Conservation (phyloP, 2,888 invertebrate genomes). For the Scaeva pyrastri region DNA sequence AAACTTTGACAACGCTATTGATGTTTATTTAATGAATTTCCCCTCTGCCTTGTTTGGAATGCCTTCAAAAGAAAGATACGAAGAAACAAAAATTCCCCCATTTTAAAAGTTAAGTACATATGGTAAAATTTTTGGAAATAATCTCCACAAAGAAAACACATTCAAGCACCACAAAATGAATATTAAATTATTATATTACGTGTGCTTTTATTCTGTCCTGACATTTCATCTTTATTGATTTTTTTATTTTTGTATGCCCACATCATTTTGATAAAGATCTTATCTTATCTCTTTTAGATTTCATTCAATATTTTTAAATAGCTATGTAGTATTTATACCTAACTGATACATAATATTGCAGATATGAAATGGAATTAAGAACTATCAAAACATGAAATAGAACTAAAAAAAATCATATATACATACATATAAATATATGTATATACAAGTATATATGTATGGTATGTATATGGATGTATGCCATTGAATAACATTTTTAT, state of each 20-base stretch:
- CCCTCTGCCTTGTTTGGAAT: not conserved
- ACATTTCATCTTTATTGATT: conserved; percentile 5
- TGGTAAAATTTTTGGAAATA: not conserved
- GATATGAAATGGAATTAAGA: conserved; percentile 4
- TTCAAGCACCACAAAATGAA: not conserved
- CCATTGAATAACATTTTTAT: not conserved
- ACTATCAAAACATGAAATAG: conserved; percentile 1
- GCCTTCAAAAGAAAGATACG: not conserved
- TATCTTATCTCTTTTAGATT: not conserved
- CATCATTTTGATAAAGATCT: conserved; percentile 16
- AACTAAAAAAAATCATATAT: not conserved
- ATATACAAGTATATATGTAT: too few species aligned
- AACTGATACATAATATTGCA: not conserved
- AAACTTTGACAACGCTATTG: not conserved
- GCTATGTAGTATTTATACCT: not conserved
- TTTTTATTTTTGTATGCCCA: not conserved
- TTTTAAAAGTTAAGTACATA: not conserved
- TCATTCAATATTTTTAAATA: not conserved
- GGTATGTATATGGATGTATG: not conserved
- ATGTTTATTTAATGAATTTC: not conserved
- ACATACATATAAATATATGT: conserved; percentile 1
- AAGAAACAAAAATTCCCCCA: not conserved
- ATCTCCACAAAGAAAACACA: conserved; percentile 2
- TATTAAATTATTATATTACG: conserved; percentile 17
- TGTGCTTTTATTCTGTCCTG: not conserved